Evolutionary conservation across 2,888 invertebrate species (phyloP).

Genomic region (Polia nebulosa): DNA sequence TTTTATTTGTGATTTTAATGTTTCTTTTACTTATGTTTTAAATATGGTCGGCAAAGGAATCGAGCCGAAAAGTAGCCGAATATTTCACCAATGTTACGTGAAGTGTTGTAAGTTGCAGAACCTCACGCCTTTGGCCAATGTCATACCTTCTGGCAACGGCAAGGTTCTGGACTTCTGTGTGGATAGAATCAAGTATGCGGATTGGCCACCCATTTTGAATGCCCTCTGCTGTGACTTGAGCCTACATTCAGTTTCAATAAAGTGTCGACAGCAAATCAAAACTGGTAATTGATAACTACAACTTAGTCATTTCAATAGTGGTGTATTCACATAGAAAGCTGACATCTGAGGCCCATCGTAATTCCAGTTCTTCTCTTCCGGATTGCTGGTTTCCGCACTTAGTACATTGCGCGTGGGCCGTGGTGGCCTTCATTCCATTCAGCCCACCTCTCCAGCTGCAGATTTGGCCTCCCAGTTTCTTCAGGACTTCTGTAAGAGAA

Average conservation of each 20-base stretch:
- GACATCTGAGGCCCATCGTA: background rate
- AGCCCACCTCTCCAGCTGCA: too few species aligned
- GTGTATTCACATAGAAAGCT: background rate
- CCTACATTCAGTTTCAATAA: constrained; percentile 93
- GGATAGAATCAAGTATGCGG: constrained; percentile 94
- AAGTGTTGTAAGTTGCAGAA: constrained; percentile 90
- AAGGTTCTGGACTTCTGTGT: constrained; percentile 93
- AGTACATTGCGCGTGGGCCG: too few species aligned
- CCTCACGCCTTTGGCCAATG: constrained; percentile 82
- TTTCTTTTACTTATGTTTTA: constrained; percentile 75
- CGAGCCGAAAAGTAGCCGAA: constrained; percentile 84
- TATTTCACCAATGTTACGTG: constrained; percentile 88
- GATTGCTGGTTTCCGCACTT: too few species aligned
- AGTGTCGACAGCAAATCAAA: constrained; percentile 91
- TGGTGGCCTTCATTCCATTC: too few species aligned
- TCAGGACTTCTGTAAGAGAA: too few species aligned
- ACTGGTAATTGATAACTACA: constrained; percentile 76
- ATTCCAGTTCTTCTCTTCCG: too few species aligned
- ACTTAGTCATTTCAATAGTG: constrained; percentile 28
- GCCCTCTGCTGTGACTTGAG: constrained; percentile 94
- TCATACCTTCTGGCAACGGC: constrained; percentile 86
- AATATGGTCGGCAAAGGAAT: constrained; percentile 86
- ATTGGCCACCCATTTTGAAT: constrained; percentile 94
- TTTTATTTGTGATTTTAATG: constrained; percentile 69
- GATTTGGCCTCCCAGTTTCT: too few species aligned